Conservation (phyloP, 2,888 invertebrate genomes). For the Papilio protenor region DNA sequence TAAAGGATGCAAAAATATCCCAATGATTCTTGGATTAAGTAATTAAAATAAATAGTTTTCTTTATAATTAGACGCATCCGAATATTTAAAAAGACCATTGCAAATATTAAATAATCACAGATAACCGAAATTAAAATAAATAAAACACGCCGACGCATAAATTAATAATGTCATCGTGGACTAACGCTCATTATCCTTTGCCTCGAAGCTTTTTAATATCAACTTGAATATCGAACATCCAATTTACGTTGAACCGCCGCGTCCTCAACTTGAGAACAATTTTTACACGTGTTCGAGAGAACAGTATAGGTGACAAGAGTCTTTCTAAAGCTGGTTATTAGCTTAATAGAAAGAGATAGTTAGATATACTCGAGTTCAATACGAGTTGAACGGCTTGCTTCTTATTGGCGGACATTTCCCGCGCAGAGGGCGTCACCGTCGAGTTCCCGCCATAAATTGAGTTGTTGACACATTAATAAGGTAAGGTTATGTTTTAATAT, state of each 20-base stretch:
- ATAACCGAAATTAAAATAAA: constrained; percentile 49
- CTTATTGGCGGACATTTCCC: constrained; percentile 71
- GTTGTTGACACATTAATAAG: constrained; percentile 85
- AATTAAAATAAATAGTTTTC: no score
- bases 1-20: no score
- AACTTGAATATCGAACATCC: constrained; percentile 51
- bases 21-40: no score
- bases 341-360: constrained; percentile 61
- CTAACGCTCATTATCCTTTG: constrained; percentile 59
- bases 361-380: constrained; percentile 49
- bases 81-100: constrained; percentile 29
- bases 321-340: constrained; percentile 39
- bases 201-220: constrained; percentile 47
- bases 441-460: constrained; percentile 83
- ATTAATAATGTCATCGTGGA: constrained; percentile 76
- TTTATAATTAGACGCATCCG: background rate
- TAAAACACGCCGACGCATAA: constrained; percentile 66
- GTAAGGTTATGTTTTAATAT: constrained; percentile 81
- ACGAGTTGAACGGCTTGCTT: constrained; percentile 53
- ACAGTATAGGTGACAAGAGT: constrained; percentile 33
- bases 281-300: constrained; percentile 29
- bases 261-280: constrained; percentile 41
- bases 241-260: constrained; percentile 49
- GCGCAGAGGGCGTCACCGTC: constrained; percentile 76
- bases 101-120: constrained; percentile 23